phyloP scores from a whole-genome alignment of 2,888 invertebrate genomes.

The Eilema caniola region DNA sequence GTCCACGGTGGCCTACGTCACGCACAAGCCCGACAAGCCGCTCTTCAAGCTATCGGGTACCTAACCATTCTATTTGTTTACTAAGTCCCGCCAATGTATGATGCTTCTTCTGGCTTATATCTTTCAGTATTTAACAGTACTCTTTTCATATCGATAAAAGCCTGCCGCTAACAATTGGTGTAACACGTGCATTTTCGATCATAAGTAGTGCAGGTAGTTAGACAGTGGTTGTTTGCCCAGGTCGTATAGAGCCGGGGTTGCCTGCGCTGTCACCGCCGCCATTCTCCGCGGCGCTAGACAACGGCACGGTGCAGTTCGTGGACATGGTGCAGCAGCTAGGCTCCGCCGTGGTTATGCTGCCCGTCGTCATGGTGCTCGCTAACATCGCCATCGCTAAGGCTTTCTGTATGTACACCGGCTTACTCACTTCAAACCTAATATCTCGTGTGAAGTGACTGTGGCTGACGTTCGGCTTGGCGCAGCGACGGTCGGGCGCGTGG shows the following conservation, averaged over 20 bases:
- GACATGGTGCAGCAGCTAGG: constrained; percentile 92
- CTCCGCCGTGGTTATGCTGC: constrained; percentile 92
- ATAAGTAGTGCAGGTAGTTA: too few relatives aligned
- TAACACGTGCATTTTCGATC: background rate
- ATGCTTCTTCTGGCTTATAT: background rate
- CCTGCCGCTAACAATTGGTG: background rate
- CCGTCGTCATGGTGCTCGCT: constrained; percentile 95
- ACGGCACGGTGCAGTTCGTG: constrained; percentile 88
- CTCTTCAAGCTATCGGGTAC: constrained; percentile 89
- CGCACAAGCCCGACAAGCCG: constrained; percentile 79
- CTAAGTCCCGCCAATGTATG: background rate
- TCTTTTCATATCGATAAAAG: too few relatives aligned
- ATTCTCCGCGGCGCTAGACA: constrained; percentile 87
- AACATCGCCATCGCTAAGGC: constrained; percentile 98
- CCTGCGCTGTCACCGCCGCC: constrained; percentile 90
- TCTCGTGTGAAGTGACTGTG: too few relatives aligned
- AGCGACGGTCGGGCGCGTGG: constrained; percentile 89
- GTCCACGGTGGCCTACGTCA: constrained; percentile 86
- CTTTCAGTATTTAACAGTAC: too few relatives aligned
- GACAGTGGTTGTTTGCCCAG: too few relatives aligned
- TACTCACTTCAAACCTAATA: background rate
- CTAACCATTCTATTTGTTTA: constrained; percentile 19
- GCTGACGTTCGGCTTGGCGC: background rate
- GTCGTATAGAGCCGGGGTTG: constrained; percentile 89
- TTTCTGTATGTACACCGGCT: constrained; percentile 91